Conservation (phyloP, 2,113 vertebrate genomes). For the Mohoua ochrocephala region DNA sequence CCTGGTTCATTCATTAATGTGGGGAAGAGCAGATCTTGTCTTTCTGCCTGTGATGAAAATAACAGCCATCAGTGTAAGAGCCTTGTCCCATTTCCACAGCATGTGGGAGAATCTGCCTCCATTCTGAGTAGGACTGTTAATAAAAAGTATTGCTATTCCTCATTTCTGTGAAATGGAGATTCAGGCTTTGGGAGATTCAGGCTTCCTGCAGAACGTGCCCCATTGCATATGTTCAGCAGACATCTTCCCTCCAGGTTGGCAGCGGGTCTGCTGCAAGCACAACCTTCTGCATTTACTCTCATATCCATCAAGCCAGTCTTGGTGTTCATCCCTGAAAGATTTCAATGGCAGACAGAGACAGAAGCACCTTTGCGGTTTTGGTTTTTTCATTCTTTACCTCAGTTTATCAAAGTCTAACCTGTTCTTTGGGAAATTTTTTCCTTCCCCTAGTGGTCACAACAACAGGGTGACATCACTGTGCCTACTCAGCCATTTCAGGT, state of each 20-base stretch:
- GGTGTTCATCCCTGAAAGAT: not conserved
- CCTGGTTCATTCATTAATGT: not conserved
- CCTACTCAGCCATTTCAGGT: not conserved
- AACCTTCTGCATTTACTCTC: not conserved
- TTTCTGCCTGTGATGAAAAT: not conserved
- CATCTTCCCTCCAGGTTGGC: not conserved
- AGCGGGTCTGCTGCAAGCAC: not conserved
- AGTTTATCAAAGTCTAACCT: not conserved
- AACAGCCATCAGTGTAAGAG: not conserved
- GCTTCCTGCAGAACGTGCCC: not conserved
- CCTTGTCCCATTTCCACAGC: not conserved
- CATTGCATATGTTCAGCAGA: not conserved
- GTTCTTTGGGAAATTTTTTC: not conserved
- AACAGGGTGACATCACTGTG: not conserved
- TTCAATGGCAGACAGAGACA: not conserved
- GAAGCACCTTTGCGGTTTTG: fast-evolving
- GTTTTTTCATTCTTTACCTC: not conserved
- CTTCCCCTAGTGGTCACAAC: not conserved
- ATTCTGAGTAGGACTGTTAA: not conserved
- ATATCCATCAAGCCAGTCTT: not conserved
- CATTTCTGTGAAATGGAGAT: not conserved
- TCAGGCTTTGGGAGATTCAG: not conserved
- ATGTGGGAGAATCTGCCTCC: not conserved
- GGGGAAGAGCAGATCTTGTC: not conserved
- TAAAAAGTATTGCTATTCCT: not conserved